Base-by-base conservation (phyloP, 1,140 invertebrate species). In the Vanessa tameamea region DNA sequence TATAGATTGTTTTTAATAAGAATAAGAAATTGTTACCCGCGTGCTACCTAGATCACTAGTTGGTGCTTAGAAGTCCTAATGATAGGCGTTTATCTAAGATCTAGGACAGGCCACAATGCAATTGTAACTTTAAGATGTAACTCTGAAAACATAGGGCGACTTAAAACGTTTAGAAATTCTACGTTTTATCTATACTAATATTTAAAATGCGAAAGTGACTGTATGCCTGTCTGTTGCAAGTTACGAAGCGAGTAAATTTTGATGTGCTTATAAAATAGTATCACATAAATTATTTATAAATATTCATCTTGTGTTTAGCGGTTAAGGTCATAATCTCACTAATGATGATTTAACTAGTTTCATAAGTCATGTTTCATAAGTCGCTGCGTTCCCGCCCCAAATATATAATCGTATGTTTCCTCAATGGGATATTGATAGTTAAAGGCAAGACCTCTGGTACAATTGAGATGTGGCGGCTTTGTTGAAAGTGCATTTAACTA, bases 371-470 rank as follows among this genome's bases (percentile, higher is more conserved):
- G 16, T 57, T 57, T 57, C 23, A 23, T 3, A 57, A 57, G 23
- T n/a, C 20, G 20, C 20, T 0, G 23, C 64, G 64, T 47, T 14
- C 11, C 8, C 51, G 20, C 7, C 15, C 23, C 50, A 47, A 72
- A 72, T 61, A 16, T 9, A 4, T 37, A 61, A 43, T 9, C 71
- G 71, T 66, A 43, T 66, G 64, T 72, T 66, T 72, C 26, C 71
- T 57, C 51, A 47, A 48, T 66, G 66, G 71, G 71, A 72, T 65
- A 72, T 66, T 50, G 71, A 55, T 72, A 55, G 64, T 72, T 72
- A 47, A 5, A 57, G 20, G 53, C 53, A 57, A 61, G 31, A 63
- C 51, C 67, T 69, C 67, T 31, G 67, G 53, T 48, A 48, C 71
- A 72, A 66, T 66, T 72, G 70, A 47, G 53, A 43, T 47, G 64